Conservation (phyloP, 2,888 invertebrate genomes). For the Stenodera caucasica region DNA sequence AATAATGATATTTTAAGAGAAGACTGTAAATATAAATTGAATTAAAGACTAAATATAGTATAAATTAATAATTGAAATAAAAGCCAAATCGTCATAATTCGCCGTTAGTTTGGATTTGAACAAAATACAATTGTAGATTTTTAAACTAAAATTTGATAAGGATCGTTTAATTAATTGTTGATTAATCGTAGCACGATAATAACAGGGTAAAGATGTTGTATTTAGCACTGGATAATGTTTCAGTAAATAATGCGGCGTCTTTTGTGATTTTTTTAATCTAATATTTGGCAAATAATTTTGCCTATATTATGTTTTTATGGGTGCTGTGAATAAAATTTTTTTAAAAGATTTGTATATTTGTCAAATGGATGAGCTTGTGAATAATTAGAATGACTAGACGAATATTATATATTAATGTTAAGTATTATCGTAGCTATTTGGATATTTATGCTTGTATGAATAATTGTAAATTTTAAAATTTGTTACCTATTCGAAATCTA, state of each 20-base stretch:
- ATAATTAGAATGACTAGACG: slow-evolving; percentile 13
- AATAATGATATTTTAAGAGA: neutral
- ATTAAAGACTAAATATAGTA: neutral
- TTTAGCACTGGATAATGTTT: slow-evolving; percentile 10
- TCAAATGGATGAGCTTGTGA: slow-evolving; percentile 16
- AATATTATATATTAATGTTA: slow-evolving; percentile 13
- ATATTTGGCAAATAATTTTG: slow-evolving; percentile 11
- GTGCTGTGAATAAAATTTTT: slow-evolving; percentile 31
- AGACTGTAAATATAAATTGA: slow-evolving; percentile 13
- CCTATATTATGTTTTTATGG: slow-evolving; percentile 24
- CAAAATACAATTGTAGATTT: slow-evolving; percentile 12
- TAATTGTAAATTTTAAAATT: slow-evolving; percentile 1
- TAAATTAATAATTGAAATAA: neutral
- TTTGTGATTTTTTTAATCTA: slow-evolving; percentile 14
- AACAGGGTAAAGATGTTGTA: slow-evolving; percentile 21
- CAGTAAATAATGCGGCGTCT: neutral
- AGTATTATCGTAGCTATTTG: slow-evolving; percentile 10
- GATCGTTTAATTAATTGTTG: slow-evolving; percentile 16
- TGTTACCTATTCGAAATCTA: neutral
- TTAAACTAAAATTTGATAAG: slow-evolving; percentile 1
- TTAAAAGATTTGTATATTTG: slow-evolving; percentile 24
- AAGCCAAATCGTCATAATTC: slow-evolving; percentile 7
- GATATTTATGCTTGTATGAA: slow-evolving; percentile 5
- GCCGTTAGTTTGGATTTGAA: neutral
- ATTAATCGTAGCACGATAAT: slow-evolving; percentile 22